Conservation (phyloP, 2,797 vertebrate species). For the Pithecia hirsuta region DNA sequence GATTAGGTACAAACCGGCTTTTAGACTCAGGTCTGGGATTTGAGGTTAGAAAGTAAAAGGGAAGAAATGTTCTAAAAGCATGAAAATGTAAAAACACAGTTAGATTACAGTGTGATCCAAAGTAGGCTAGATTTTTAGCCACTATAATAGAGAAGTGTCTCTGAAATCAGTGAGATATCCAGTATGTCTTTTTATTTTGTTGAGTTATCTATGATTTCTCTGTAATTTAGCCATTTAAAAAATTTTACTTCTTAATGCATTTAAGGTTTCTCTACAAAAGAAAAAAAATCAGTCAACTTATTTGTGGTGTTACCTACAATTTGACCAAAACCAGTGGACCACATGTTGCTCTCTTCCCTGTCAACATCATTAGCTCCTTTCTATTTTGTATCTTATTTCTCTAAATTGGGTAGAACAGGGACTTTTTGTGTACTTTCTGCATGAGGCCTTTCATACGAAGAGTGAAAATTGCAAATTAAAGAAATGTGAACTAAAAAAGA, state of each 20-base stretch:
- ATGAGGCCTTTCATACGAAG: slow-evolving; percentile 37
- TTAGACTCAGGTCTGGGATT: not conserved
- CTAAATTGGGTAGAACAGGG: slow-evolving; percentile 43
- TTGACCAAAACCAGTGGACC: not conserved
- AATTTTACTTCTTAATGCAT: not conserved
- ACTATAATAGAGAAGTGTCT: not conserved
- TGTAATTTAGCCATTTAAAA: not conserved
- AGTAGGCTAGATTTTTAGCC: not conserved
- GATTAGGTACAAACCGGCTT: not conserved
- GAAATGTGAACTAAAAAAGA: slow-evolving; percentile 40
- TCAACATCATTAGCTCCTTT: not conserved
- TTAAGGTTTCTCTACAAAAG: not conserved
- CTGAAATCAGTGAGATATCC: not conserved
- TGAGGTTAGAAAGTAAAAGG: not conserved
- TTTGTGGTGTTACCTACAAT: not conserved
- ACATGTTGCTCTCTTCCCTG: not conserved
- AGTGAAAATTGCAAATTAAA: slow-evolving; percentile 71
- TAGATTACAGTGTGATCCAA: not conserved
- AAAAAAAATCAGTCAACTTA: not conserved
- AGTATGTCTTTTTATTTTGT: not conserved
- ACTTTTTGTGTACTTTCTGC: slow-evolving; percentile 60
- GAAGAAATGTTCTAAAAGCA: not conserved
- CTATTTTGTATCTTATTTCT: slow-evolving; percentile 40
- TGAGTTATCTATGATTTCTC: not conserved
- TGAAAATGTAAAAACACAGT: not conserved